Evolutionary conservation across 2,888 invertebrate genomes (phyloP).

Genomic region (Drosophila sordidula): DNA sequence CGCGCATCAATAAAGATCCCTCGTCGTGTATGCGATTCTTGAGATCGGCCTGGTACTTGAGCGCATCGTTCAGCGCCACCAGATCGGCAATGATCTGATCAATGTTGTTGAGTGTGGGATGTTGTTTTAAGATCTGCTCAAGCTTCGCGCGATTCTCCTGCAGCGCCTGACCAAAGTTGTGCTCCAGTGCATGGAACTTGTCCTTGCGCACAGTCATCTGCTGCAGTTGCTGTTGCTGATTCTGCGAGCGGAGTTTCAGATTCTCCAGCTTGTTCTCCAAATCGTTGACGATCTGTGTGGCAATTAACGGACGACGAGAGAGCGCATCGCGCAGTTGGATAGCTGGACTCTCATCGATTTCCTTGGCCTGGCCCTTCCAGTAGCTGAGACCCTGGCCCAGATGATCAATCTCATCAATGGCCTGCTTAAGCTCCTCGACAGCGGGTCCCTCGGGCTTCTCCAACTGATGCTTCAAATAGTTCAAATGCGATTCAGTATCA

Average conservation of each 20-base stretch:
- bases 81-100: constrained; percentile 85
- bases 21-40: constrained; percentile 92
- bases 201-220: constrained; percentile 91
- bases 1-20: constrained; percentile 91
- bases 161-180: constrained; percentile 89
- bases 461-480: constrained; percentile 92
- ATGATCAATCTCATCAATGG: constrained; percentile 89
- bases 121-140: constrained; percentile 75
- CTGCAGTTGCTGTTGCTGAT: constrained; percentile 89
- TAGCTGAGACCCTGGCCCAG: constrained; percentile 88
- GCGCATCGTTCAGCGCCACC: constrained; percentile 86
- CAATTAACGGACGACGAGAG: constrained; percentile 90
- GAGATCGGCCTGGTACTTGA: constrained; percentile 87
- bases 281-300: constrained; percentile 89
- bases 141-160: constrained; percentile 85
- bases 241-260: constrained; percentile 88
- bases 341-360: constrained; percentile 89
- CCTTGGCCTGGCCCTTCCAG: constrained; percentile 90
- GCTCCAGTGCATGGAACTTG: constrained; percentile 91
- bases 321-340: constrained; percentile 90
- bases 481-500: constrained; percentile 91
- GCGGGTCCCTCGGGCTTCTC: constrained; percentile 90
- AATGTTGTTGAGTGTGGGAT: constrained; percentile 83
- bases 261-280: constrained; percentile 90
- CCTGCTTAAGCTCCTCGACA: constrained; percentile 89